Evolutionary conservation across 1,140 invertebrate species (phyloP), one percentile per base, ranked within the genome.

Genomic region (Coptotermes formosanus): DNA sequence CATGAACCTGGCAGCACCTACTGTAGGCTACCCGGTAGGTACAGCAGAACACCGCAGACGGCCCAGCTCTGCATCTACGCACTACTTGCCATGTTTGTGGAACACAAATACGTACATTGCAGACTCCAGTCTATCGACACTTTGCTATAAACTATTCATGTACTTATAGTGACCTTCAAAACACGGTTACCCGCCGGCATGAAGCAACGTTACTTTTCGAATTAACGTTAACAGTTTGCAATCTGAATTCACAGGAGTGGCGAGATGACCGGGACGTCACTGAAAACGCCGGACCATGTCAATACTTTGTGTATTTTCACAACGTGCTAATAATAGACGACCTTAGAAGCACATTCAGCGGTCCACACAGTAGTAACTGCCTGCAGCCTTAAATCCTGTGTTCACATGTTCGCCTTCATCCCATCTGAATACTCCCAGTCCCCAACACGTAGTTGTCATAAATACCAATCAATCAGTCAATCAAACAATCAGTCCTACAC

Each of bases 261-360:
- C n/a, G 25, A 59, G 14, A 9, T 75, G 52, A 55, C 19, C 52
- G 19, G 52, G 30, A 30, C 25, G 25, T 30, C 25, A 7, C 64
- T 30, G 64, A 30, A 75, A 75, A 75, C 64, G 64, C 64, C n/a
- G n/a, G 64, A 75, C 64, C 64, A 30, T 30, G 64, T 75, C 64
- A 75, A 75, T 75, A 75, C 14, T n/a, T 75, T 75, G 64, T 75
- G 64, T 75, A 75, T 75, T 75, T 75, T 75, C 64, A 30, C 64
- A n/a, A 30, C 64, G 64, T 75, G n/a, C 64, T 75, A 75, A 75
- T 75, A 75, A 75, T 75, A 75, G 64, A 8, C n/a, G 64, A 75
- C 64, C 64, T 75, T 75, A 75, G 1, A 25, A 75, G 64, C 14
- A 75, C 64, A 75, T 30, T 75, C 8, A 75, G n/a, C n/a, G 64